Conservation (phyloP, 2,113 vertebrate species). For the Oreochromis tanganicae region DNA sequence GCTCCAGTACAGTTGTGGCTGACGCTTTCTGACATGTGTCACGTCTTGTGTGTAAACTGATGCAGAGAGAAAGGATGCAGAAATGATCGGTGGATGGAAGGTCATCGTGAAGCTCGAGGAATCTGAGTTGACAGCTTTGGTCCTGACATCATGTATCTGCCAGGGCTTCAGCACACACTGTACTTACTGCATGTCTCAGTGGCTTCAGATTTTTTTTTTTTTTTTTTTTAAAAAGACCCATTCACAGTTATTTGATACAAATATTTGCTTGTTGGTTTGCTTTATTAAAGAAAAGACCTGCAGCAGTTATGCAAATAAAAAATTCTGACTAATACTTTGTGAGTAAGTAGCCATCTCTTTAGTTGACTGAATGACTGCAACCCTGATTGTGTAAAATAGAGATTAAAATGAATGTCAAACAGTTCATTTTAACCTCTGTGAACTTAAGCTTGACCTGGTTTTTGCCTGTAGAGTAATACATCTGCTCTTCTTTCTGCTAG, state of each 20-base stretch:
- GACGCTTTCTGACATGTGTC: conserved; percentile 37
- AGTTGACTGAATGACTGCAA: neutral
- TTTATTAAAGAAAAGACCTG: neutral
- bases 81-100: conserved; percentile 16
- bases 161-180: neutral
- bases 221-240: too few relatives aligned
- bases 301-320: neutral
- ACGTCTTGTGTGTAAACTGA: conserved; percentile 8
- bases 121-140: conserved; percentile 22
- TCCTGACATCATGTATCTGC: neutral
- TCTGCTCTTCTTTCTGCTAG: neutral
- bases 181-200: neutral
- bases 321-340: neutral
- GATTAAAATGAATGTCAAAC: neutral
- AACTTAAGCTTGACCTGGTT: neutral
- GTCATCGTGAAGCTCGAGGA: conserved; percentile 16
- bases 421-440: neutral
- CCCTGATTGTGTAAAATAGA: neutral
- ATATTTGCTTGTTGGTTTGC: neutral
- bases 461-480: neutral
- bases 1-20: neutral
- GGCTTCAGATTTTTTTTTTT: neutral
- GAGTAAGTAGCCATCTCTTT: neutral
- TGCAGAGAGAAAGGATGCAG: conserved; percentile 5
- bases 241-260: neutral